Evolutionary conservation across 1,140 invertebrate genomes (phyloP), one percentile per base, ranked within the genome.

Genomic region (Potamilus streckersoni): DNA sequence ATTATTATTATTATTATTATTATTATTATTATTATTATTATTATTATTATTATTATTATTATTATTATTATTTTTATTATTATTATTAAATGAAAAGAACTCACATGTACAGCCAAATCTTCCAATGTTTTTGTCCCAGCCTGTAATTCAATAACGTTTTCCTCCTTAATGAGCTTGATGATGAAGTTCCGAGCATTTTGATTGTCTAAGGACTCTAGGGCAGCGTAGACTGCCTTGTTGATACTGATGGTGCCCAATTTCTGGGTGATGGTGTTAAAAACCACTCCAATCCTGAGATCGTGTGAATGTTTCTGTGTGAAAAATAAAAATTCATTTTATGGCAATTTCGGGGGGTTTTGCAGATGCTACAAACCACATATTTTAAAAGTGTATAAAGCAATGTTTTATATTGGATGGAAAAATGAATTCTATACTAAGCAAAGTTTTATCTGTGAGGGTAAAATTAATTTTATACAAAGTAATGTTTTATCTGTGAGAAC

Each of bases 161-260:
- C 92, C 79, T 94, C 91, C 56, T 92, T 92, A 16, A 96, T 88
- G 73, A 96, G 90, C 82, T 93, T 93, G 2, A 92, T 89, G 57
- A 95, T 92, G 82, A 94, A 93, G 71, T 92, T 92, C 19, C 93
- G 92, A 19, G 94, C 93, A 67, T 92, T 88, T 12, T 91, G 91
- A 2, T 92, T 89, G 4, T 93, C 88, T 71, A 95, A 87, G 13
- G 91, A 91, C 57, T 87, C 79, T n/a, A 92, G 77, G 27, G 92
- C 91, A 31, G 88, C 86, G 70, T 92, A 86, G 11, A 92, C 87
- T 16, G 91, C 86, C 69, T 87, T 80, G 73, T 80, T 82, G 38
- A 88, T 80, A 13, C 62, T 58, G 15, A 75, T 70, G 17, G 80
- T 78, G 59, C 74, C 67, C n/a, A 73, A 74, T 20, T 66, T 62